Evolutionary conservation across 2,113 vertebrate species (phyloP).

Genomic region (Solenodon paradoxus): DNA sequence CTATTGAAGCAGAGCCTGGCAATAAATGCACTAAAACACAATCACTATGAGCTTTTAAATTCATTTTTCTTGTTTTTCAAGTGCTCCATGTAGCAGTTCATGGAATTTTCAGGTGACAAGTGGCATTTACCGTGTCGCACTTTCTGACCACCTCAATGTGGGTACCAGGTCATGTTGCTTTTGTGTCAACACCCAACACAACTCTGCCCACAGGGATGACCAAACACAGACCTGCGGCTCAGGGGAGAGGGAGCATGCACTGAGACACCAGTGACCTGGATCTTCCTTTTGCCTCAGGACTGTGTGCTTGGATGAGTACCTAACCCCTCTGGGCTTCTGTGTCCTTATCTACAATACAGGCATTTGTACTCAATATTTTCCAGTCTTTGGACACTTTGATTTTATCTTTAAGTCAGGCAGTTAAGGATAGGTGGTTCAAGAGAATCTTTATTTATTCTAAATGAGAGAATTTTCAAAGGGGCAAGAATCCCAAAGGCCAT

Average conservation of each 20-base stretch:
- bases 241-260: background rate
- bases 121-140: background rate
- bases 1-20: background rate
- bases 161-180: background rate
- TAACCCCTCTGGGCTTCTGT: slow-evolving; percentile 16
- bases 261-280: background rate
- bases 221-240: background rate
- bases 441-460: slow-evolving; percentile 60
- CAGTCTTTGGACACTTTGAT: background rate
- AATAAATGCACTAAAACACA: background rate
- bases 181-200: background rate
- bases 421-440: slow-evolving; percentile 21
- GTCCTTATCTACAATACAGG: slow-evolving; percentile 15
- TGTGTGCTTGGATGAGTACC: background rate
- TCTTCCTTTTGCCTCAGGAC: background rate
- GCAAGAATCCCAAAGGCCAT: slow-evolving; percentile 59
- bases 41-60: background rate
- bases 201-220: background rate
- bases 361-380: slow-evolving; percentile 48
- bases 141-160: background rate
- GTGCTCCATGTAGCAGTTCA: background rate
- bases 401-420: slow-evolving; percentile 36
- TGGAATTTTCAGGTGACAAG: background rate
- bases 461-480: slow-evolving; percentile 50
- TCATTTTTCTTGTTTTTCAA: background rate